These are phyloP conservation scores for Pogonocherus hispidulus DNA, from an alignment of 2,888 invertebrate genomes.

Conservation along the genomic window DNA sequence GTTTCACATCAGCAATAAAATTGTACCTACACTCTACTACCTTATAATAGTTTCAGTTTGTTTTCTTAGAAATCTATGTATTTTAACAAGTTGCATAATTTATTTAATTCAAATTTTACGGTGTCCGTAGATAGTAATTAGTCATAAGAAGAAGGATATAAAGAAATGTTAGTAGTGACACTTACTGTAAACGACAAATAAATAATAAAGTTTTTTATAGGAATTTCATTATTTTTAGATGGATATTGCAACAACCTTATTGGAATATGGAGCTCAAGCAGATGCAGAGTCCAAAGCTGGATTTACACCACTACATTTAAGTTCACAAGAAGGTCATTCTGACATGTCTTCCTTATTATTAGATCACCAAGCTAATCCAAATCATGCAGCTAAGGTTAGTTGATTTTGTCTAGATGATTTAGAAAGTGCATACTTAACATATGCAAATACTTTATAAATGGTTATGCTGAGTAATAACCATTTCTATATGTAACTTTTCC, in stretches of 20 bases:
- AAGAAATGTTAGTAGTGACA: neutral
- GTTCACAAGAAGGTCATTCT: constrained; percentile 93
- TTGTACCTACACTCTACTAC: neutral
- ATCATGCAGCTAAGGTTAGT: constrained; percentile 84
- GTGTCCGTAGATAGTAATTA: neutral
- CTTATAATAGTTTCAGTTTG: constrained; percentile 2
- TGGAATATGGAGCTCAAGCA: constrained; percentile 93
- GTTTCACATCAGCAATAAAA: constrained; percentile 12
- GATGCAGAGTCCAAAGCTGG: constrained; percentile 96
- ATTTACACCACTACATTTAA: constrained; percentile 95
- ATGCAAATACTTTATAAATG: too few relatives aligned
- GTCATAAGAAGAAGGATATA: neutral
- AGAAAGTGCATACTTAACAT: too few relatives aligned
- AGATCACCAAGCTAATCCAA: constrained; percentile 90
- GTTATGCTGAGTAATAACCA: too few relatives aligned
- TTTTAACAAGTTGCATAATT: neutral
- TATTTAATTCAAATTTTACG: neutral
- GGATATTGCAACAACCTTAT: constrained; percentile 93
- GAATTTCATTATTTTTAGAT: constrained; percentile 71
- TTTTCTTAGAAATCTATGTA: neutral
- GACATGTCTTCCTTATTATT: constrained; percentile 95
- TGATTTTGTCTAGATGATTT: neutral
- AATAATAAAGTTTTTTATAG: too few relatives aligned
- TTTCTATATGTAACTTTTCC: too few relatives aligned
- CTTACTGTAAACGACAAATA: too few relatives aligned